These are phyloP conservation scores for Dascillus cervinus DNA, from an alignment of 2,888 invertebrate species.

Conservation along the genomic window DNA sequence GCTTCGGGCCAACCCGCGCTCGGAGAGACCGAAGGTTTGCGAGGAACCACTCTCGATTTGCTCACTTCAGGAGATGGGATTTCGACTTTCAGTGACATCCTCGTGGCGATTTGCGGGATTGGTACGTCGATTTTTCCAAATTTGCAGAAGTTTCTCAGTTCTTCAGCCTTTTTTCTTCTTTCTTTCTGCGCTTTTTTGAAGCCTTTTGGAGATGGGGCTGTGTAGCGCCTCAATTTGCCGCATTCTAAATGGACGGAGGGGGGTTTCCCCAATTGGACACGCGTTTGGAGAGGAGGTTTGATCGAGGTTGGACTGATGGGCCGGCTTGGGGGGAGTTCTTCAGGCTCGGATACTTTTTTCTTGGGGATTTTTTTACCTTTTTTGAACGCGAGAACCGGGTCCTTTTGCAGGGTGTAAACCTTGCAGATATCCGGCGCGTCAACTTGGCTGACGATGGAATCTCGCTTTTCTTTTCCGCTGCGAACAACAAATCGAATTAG, in stretches of 20 bases:
- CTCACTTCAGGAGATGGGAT: conserved; percentile 35
- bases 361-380: too few species aligned
- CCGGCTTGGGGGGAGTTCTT: too few species aligned
- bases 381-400: too few species aligned
- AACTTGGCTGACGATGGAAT: too few species aligned
- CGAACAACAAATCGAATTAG: too few species aligned
- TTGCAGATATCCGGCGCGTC: too few species aligned
- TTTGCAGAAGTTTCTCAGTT: conserved; percentile 28
- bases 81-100: background rate
- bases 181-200: conserved; percentile 20
- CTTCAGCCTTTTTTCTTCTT: conserved; percentile 21
- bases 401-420: too few species aligned
- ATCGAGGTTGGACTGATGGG: too few species aligned
- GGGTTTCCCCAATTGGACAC: conserved; percentile 8
- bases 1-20: conserved; percentile 30
- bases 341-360: too few species aligned
- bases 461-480: too few species aligned
- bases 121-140: conserved; percentile 27
- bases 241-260: conserved; percentile 7
- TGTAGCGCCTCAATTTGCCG: conserved; percentile 24
- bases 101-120: conserved; percentile 20
- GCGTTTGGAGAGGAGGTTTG: too few species aligned
- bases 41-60: conserved; percentile 29
- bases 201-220: conserved; percentile 23
- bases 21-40: conserved; percentile 28